Evolutionary conservation across 2,113 vertebrate species (phyloP).

Genomic region (Diphyllodes magnificus): DNA sequence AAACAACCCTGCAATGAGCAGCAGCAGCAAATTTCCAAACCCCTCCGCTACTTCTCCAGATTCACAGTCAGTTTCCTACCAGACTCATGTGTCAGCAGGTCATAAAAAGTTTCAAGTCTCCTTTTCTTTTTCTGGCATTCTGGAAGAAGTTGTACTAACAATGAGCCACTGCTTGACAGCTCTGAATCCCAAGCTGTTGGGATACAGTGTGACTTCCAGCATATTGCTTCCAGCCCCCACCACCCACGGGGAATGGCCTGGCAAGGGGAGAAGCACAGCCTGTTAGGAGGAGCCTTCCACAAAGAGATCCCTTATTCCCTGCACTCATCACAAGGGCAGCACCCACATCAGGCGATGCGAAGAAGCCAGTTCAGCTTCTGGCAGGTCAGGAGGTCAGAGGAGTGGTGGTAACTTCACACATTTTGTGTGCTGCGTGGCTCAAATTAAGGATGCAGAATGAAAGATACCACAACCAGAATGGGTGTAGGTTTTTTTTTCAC

Average conservation of each 20-base stretch:
- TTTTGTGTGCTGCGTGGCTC: not conserved
- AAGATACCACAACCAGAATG: not conserved
- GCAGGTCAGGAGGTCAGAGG: not conserved
- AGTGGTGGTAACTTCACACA: not conserved
- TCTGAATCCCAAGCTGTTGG: constrained; percentile 49
- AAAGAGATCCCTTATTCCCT: constrained; percentile 11
- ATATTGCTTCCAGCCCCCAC: constrained; percentile 53
- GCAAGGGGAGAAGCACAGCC: constrained; percentile 43
- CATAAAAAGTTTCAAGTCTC: constrained; percentile 23
- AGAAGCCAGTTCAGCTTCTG: not conserved
- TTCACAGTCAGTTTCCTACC: not conserved
- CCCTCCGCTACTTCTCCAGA: not conserved
- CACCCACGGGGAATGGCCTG: constrained; percentile 52
- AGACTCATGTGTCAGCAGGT: constrained; percentile 20
- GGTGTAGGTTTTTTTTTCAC: not conserved
- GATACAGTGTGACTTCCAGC: constrained; percentile 56
- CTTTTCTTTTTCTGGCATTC: constrained; percentile 18
- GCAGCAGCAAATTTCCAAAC: not conserved
- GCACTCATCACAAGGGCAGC: not conserved
- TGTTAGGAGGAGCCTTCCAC: constrained; percentile 29
- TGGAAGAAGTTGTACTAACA: constrained; percentile 57
- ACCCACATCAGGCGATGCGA: not conserved
- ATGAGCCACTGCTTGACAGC: constrained; percentile 55
- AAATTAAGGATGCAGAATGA: not conserved
- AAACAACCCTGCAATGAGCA: not conserved